Evolutionary conservation across 2,113 vertebrate genomes (phyloP).

Genomic region (Strix aluco): DNA sequence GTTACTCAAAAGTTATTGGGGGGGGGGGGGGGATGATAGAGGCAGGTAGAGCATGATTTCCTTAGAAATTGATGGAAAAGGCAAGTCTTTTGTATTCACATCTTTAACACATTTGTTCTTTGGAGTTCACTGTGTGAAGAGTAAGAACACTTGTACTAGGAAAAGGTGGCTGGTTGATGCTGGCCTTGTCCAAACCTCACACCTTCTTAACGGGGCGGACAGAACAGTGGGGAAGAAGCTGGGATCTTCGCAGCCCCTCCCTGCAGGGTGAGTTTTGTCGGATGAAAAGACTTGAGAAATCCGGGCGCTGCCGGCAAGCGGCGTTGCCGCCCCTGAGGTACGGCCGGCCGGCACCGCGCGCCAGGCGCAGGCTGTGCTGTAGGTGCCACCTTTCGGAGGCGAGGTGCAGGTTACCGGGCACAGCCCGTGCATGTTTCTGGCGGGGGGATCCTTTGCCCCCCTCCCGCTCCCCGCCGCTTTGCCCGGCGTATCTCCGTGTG

Average conservation of each 20-base stretch:
- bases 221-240: not conserved
- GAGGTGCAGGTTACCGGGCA: too few species aligned
- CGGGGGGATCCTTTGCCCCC: rapidly evolving
- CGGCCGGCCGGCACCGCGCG: rapidly evolving
- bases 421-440: too few species aligned
- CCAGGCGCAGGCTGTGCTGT: too few species aligned
- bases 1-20: not conserved
- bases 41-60: not conserved
- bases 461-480: not conserved
- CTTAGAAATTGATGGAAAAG: not conserved
- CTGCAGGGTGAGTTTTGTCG: not conserved
- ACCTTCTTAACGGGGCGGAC: not conserved
- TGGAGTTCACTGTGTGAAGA: not conserved
- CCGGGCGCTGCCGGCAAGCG: not conserved
- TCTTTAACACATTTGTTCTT: not conserved
- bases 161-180: not conserved
- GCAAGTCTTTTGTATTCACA: not conserved
- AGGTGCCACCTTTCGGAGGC: not conserved
- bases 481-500: too few species aligned
- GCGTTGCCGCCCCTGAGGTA: not conserved
- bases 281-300: too few species aligned
- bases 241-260: too few species aligned
- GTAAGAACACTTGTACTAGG: too few species aligned
- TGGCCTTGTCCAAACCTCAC: not conserved
- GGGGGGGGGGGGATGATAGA: too few species aligned